Evolutionary conservation across 2,113 vertebrate genomes (phyloP).

Genomic region (Hirundichthys speculiger): DNA sequence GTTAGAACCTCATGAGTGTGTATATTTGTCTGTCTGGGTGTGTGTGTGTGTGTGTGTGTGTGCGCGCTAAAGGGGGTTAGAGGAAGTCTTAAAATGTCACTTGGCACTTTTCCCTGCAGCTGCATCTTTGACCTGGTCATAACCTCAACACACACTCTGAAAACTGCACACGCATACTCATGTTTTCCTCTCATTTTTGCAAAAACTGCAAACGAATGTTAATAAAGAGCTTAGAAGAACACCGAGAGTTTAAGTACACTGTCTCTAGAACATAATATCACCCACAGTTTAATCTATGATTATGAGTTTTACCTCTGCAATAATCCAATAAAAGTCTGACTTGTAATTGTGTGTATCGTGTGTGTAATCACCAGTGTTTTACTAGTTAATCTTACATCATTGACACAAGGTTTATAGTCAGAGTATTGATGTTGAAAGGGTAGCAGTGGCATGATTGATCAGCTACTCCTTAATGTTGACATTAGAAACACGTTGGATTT

Average conservation of each 20-base stretch:
- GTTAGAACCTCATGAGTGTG: slow-evolving; percentile 66
- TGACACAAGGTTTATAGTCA: slow-evolving; percentile 49
- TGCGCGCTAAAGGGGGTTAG: slow-evolving; percentile 22
- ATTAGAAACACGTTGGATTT: slow-evolving; percentile 59
- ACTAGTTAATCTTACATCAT: slow-evolving; percentile 50
- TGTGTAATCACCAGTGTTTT: slow-evolving; percentile 38
- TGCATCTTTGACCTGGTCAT: slow-evolving; percentile 50
- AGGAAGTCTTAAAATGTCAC: slow-evolving; percentile 58
- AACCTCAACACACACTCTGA: slow-evolving; percentile 38
- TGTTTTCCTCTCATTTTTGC: neutral
- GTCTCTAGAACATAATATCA: too few relatives aligned
- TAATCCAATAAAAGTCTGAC: too few relatives aligned
- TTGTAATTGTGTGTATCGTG: neutral
- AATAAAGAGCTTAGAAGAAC: too few relatives aligned
- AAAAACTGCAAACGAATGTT: too few relatives aligned
- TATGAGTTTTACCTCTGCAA: too few relatives aligned
- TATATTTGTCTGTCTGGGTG: neutral
- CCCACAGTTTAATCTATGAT: too few relatives aligned
- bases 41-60: slow-evolving; percentile 33
- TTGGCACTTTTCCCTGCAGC: slow-evolving; percentile 58
- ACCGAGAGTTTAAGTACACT: too few relatives aligned
- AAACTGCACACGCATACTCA: slow-evolving; percentile 11
- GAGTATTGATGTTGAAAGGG: slow-evolving; percentile 60
- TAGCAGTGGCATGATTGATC: slow-evolving; percentile 66
- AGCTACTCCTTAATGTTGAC: slow-evolving; percentile 63